Conservation (phyloP, 1,140 invertebrate species). For the Euura lappo region DNA sequence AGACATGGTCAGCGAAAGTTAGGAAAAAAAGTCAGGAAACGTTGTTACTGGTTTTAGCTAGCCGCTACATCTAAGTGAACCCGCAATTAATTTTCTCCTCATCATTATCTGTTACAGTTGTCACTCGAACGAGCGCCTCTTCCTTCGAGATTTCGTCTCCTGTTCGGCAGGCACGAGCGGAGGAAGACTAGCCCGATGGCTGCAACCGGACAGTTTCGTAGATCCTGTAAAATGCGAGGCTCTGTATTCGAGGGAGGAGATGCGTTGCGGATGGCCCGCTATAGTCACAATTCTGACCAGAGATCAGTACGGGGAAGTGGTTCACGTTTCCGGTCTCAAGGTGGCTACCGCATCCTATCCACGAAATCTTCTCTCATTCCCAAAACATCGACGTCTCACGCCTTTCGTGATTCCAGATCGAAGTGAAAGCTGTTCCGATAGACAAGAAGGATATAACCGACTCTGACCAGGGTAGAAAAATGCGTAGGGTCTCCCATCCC, state of each 20-base stretch:
- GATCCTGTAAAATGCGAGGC: conserved; percentile 89
- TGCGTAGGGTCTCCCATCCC: conserved; percentile 67
- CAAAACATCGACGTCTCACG: not conserved
- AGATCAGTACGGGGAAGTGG: conserved; percentile 92
- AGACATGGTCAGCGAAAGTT: too few species aligned
- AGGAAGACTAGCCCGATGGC: conserved; percentile 89
- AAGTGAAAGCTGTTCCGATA: conserved; percentile 76
- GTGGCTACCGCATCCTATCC: conserved; percentile 54
- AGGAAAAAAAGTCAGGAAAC: too few species aligned
- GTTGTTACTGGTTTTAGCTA: too few species aligned
- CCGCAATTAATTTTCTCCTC: not conserved
- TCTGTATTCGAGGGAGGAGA: conserved; percentile 74
- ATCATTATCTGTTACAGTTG: conserved; percentile 60
- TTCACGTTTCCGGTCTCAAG: conserved; percentile 84
- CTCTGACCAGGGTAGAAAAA: conserved; percentile 61
- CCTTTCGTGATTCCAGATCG: conserved; percentile 52
- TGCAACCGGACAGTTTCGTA: conserved; percentile 91
- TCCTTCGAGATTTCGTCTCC: conserved; percentile 91
- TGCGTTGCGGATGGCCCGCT: conserved; percentile 83
- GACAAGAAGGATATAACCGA: conserved; percentile 69
- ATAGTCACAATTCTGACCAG: conserved; percentile 83
- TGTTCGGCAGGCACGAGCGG: conserved; percentile 87
- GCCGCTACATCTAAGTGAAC: too few species aligned
- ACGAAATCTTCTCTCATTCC: not conserved
- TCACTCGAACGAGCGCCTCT: conserved; percentile 91